These are phyloP conservation scores for Cerceris ruficornis DNA, from an alignment of 2,888 invertebrate genomes.

Conservation along the genomic window DNA sequence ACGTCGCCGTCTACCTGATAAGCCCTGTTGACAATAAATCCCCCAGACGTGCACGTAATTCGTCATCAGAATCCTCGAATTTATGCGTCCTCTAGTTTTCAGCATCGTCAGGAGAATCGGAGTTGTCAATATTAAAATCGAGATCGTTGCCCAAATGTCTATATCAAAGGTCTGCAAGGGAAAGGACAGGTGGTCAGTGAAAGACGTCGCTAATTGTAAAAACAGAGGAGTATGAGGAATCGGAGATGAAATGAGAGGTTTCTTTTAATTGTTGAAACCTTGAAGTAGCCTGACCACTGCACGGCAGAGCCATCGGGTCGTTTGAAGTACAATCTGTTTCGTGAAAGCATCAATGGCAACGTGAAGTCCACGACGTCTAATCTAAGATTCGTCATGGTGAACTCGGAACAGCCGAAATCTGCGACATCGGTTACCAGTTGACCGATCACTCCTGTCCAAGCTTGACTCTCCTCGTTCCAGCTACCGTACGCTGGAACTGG, in stretches of 20 bases:
- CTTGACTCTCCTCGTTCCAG: constrained; percentile 42
- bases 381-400: constrained; percentile 66
- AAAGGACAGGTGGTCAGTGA: background rate
- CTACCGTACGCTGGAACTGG: constrained; percentile 59
- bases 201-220: background rate
- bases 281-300: constrained; percentile 72
- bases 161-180: constrained; percentile 51
- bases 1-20: constrained; percentile 58
- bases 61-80: constrained; percentile 43
- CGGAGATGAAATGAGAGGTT: background rate
- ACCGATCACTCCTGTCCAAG: constrained; percentile 72
- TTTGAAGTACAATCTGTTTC: constrained; percentile 66
- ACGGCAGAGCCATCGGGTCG: constrained; percentile 52
- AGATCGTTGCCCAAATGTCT: constrained; percentile 53
- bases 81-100: constrained; percentile 46
- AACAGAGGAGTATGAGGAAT: background rate
- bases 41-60: constrained; percentile 71
- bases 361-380: constrained; percentile 71
- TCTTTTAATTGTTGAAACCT: constrained; percentile 53
- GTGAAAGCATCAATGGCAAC: constrained; percentile 66
- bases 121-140: constrained; percentile 38
- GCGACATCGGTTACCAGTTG: constrained; percentile 56
- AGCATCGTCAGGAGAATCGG: constrained; percentile 62
- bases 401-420: constrained; percentile 70
- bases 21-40: constrained; percentile 74